Evolutionary conservation across 2,888 invertebrate genomes (phyloP).

Genomic region (Cheilosia vulpina): DNA sequence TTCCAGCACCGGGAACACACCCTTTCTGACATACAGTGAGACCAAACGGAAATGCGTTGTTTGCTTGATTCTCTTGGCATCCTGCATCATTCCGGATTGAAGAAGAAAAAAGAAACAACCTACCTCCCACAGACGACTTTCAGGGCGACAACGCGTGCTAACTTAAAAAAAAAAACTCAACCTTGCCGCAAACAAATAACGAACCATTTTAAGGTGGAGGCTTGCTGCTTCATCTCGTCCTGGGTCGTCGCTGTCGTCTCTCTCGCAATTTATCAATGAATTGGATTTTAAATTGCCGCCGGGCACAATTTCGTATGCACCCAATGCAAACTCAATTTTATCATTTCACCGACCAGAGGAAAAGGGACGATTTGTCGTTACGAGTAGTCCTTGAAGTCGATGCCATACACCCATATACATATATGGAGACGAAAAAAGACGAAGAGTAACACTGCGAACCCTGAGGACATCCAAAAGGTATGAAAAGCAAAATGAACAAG

Average conservation of each 20-base stretch:
- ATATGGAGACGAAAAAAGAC: neutral
- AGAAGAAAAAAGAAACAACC: neutral
- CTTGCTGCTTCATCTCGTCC: constrained; percentile 20
- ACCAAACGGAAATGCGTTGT: constrained; percentile 49
- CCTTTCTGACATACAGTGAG: constrained; percentile 23
- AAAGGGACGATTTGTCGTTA: constrained; percentile 11
- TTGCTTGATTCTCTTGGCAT: constrained; percentile 11
- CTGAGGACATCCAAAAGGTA: constrained; percentile 52
- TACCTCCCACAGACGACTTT: neutral
- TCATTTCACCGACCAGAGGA: constrained; percentile 45
- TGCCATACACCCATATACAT: neutral
- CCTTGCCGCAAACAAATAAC: constrained; percentile 38
- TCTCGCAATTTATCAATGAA: constrained; percentile 75
- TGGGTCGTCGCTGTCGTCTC: constrained; percentile 25
- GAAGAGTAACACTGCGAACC: constrained; percentile 20
- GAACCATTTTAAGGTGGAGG: constrained; percentile 19
- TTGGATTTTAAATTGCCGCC: constrained; percentile 73
- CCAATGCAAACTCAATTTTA: constrained; percentile 68
- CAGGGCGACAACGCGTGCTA: constrained; percentile 44
- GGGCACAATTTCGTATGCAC: constrained; percentile 73
- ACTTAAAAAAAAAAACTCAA: constrained; percentile 34
- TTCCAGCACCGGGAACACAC: constrained; percentile 22
- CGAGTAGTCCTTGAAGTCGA: constrained; percentile 1
- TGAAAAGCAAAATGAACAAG: constrained; percentile 48
- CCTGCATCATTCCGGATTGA: neutral